Base-by-base conservation (phyloP, 1,140 invertebrate species). In the Rhyacophila brunnea region DNA sequence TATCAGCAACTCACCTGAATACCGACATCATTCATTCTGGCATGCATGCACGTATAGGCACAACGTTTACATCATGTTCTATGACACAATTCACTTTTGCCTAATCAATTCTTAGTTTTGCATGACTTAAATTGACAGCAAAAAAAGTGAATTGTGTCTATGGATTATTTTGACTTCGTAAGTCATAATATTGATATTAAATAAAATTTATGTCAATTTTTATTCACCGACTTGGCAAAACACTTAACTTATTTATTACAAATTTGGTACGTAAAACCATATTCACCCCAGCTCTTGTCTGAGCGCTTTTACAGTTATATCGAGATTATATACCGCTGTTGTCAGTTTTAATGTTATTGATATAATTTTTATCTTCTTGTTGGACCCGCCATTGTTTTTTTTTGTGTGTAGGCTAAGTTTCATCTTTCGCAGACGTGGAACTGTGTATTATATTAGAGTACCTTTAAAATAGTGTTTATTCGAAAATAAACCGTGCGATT, bases 301-400 rank as follows among this genome's bases (percentile, higher is more conserved):
- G 23, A 28, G 23, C 9, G 23, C 9, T 46, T 46, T 46, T 46
- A 17, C 17, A 15, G 7, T 19, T 19, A 18, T 15, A 40, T 9
- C 42, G 42, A 52, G 38, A 52, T 52, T 40, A 38, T 56, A 47
- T 56, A 56, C 47, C 28, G 11, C 45, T 56, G 53, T 56, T 56
- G 53, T 32, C 45, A 54, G 43, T 54, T 53, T 32, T 53, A 43
- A 28, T 54, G 13, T 9, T 38, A 54, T 28, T 54, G 43, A 32
- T 45, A 44, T 45, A 45, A 32, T 11, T 54, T 45, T 54, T 54
- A 42, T 54, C 44, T 32, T 18, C 28, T 54, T 42, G 13, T 34
- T 20, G 9, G 13, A 4, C 19, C 18, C 42, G 36, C 42, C 23
- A 52, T n/a, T 43, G 20, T 28, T 52, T 43, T 5, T 42, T 18